Evolutionary conservation across 2,888 invertebrate species (phyloP).

Genomic region (Troides helena): DNA sequence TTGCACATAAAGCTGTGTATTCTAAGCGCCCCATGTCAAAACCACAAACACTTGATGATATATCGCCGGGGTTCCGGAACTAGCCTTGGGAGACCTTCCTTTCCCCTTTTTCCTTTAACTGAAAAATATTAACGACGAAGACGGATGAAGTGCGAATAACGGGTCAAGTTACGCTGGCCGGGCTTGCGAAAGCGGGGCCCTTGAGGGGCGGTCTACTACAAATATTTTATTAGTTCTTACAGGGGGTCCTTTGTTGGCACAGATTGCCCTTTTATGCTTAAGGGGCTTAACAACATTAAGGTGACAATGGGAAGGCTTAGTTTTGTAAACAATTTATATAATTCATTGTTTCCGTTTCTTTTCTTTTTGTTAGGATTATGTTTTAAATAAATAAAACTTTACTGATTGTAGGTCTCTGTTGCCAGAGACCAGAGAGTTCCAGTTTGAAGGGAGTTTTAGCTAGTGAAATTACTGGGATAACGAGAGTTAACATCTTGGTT

Average conservation of each 20-base stretch:
- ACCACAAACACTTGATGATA: constrained; percentile 55
- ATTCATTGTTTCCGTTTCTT: constrained; percentile 29
- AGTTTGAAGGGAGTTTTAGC: no score
- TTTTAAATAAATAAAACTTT: neutral
- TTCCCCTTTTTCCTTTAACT: constrained; percentile 20
- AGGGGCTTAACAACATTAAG: constrained; percentile 42
- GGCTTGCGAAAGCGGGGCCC: constrained; percentile 34
- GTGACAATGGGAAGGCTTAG: constrained; percentile 39
- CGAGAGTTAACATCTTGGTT: no score
- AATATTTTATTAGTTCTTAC: constrained; percentile 52
- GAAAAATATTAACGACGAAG: constrained; percentile 30
- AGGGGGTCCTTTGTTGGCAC: constrained; percentile 40
- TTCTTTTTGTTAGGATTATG: constrained; percentile 17
- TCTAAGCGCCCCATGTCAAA: constrained; percentile 50
- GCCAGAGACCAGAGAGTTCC: no score
- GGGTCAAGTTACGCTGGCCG: constrained; percentile 36
- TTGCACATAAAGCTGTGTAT: constrained; percentile 30
- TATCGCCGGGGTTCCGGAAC: constrained; percentile 40
- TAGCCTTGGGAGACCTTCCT: constrained; percentile 30
- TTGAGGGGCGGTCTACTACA: constrained; percentile 46
- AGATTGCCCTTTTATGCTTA: constrained; percentile 36
- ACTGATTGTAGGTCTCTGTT: no score
- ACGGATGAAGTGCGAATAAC: constrained; percentile 32
- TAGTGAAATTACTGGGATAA: no score
- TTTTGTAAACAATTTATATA: constrained; percentile 30